Base-by-base conservation (phyloP, 2,113 vertebrate species). In the Miniopterus natalensis region DNA sequence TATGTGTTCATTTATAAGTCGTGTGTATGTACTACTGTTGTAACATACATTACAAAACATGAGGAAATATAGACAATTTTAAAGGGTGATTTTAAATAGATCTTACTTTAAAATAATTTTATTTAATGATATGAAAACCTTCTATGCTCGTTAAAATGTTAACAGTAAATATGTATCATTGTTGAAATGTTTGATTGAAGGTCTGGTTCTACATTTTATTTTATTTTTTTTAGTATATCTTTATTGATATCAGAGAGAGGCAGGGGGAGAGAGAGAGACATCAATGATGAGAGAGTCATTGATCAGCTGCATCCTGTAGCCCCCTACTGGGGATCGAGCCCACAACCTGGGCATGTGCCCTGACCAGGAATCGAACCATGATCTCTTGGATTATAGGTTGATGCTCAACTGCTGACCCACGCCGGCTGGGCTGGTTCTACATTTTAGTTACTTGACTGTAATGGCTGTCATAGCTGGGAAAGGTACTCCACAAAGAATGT, bases 21-120 rank as follows among this genome's bases (percentile, higher is more conserved):
- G 21, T 20, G 20, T 63, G 36, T 65, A 0, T 20, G 53, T 65
- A 31, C 29, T 71, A 8, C 49, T 53, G 1, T 49, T 61, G 29
- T 65, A 61, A 83, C 42, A 14, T 59, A 57, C 15, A 40, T 14
- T 63, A 11, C 23, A 84, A 65, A 45, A 20, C 68, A 57, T 31
- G 71, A n/a, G 27, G 45, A 70, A 55, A 66, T 31, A n/a, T 1
- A 75, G 70, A 61, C 63, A 49, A 11, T 51, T 68, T 57, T 49
- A 90, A 71, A 65, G 23, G 10, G 10, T 57, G 6, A 20, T 40
- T 29, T 79, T 15, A 94, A 87, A 68, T 45, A 73, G 71, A 59
- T 59, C n/a, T 23, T 83, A 65, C 25, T 57, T 92, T 17, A 17
- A 97, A 93, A 88, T 88, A 73, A 57, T 86, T 84, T 53, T 71